Base-by-base conservation (phyloP, 2,797 vertebrate genomes). In the Nyctalus aviator region DNA sequence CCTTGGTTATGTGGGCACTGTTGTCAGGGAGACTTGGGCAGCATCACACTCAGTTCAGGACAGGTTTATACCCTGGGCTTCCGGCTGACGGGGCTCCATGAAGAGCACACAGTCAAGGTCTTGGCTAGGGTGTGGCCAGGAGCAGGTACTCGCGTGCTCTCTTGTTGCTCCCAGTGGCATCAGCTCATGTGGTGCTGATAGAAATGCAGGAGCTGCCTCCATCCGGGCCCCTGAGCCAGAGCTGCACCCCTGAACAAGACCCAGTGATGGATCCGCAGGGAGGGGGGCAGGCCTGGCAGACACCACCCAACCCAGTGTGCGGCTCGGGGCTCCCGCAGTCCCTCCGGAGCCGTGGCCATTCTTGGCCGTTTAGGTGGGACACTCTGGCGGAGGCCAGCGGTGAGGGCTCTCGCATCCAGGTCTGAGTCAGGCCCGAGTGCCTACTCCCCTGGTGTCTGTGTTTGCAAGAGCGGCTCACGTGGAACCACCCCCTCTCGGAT, bases 301-400 rank as follows among this genome's bases (percentile, higher is more conserved):
- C 23, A 5, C 12, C 46, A 2, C 32, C 72, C 17, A 75, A 32
- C 44, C 8, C 17, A 53, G 66, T 4, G 6, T 23, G 75, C 71
- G 78, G 48, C 32, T 7, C 6, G 1, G n/a, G 30, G 46, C 37
- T 48, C 32, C 27, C 8, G 0, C 1, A 23, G 27, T 18, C 27
- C 8, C 20, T 59, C 68, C 15, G 4, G 1, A 62, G 18, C 59
- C 0, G 0, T 2, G 37, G 41, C 50, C 41, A 7, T 23, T 21
- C 23, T 27, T 3, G 32, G 48, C 44, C 41, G n/a, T 37, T 77
- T n/a, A 35, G 55, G 20, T 20, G 48, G 35, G 12, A 4, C 1
- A 11, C 21, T 17, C 50, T 83, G 46, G 18, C 37, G 27, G 32
- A 79, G 32, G 53, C n/a, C 66, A 77, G n/a, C 6, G 25, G 30